Evolutionary conservation across 2,797 vertebrate genomes (phyloP), one percentile per base, ranked within the genome.

Genomic region (Chiroxiphia lanceolata): DNA sequence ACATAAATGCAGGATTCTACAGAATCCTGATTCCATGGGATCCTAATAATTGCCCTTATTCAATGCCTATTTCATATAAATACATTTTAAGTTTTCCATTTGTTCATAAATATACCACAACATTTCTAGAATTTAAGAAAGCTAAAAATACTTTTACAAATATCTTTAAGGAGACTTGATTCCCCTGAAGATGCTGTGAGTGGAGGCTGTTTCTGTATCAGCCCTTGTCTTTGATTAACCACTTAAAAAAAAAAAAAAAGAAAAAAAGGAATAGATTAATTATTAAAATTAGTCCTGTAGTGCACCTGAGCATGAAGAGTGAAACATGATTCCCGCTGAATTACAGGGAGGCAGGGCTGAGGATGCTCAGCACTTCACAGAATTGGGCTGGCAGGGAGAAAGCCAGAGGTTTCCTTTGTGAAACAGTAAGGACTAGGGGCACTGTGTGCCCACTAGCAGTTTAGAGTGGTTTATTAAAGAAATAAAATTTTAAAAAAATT

Each of bases 211-310:
- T 94, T 63, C 80, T 93, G 17, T 54, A 83, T 84, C 48, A 92
- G 53, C 38, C 48, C 90, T 95, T 89, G 63, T 89, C 81, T 95
- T 96, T 97, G 94, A 93, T 92, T 90, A 93, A 92, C 50, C 60
- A 95, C 90, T 92, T 88, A 1, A n/a, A 70, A 56, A 76, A 87
- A 71, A 64, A 15, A 60, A 61, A 33, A 31, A 50, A 50, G 15
- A 90, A 68, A 77, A 81, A 75, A 45, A 45, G 25, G 48, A 92
- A 94, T 84, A 83, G 67, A 87, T 95, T 93, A 95, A 86, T 87
- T 96, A 95, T 92, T 96, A 94, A 94, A 92, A 93, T 91, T 78
- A 94, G 36, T 85, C 68, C 51, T 92, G 70, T 82, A 94, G 83
- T 82, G 87, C 83, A 95, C 91, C 93, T 94, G 86, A 96, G 48